A percentile compares a stretch with the other conserved stretches of the same genome.
These are phyloP conservation scores for Oceanites oceanicus DNA, from an alignment of 2,113 vertebrate genomes.

Conservation along the genomic window DNA sequence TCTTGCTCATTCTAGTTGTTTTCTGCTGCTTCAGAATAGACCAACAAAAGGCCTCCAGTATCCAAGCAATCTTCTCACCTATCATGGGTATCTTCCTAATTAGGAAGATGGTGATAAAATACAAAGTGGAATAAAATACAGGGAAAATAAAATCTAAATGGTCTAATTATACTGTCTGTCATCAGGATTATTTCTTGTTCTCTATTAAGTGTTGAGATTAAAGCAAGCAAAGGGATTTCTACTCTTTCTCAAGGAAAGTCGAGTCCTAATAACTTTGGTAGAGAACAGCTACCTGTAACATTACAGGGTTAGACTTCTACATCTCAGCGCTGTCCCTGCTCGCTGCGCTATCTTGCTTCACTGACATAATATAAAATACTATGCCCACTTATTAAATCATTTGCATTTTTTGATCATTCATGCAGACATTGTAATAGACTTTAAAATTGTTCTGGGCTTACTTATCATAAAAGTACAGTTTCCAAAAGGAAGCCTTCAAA, in stretches of 20 bases:
- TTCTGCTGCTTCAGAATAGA: background rate
- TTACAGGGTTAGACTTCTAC: background rate
- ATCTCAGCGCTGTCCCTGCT: background rate
- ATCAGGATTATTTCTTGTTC: background rate
- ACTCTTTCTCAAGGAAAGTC: background rate
- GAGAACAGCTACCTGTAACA: background rate
- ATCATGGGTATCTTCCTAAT: background rate
- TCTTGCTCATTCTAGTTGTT: background rate
- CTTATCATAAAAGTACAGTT: background rate
- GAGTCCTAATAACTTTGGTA: background rate
- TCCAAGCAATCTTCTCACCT: background rate
- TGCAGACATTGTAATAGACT: background rate
- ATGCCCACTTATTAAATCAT: background rate
- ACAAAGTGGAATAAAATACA: background rate
- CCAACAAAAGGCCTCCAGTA: background rate
- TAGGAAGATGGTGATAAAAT: background rate
- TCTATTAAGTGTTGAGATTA: background rate
- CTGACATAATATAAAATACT: background rate
- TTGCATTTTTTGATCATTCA: background rate
- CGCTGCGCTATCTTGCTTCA: fast-evolving
- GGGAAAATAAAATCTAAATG: background rate
- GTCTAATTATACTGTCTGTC: background rate
- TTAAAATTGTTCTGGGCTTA: background rate
- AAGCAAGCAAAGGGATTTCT: background rate
- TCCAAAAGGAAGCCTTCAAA: background rate